A percentile compares a stretch with the other conserved stretches of the same genome.
Conservation (phyloP, 1,140 invertebrate species). For the Gryon sp. region DNA sequence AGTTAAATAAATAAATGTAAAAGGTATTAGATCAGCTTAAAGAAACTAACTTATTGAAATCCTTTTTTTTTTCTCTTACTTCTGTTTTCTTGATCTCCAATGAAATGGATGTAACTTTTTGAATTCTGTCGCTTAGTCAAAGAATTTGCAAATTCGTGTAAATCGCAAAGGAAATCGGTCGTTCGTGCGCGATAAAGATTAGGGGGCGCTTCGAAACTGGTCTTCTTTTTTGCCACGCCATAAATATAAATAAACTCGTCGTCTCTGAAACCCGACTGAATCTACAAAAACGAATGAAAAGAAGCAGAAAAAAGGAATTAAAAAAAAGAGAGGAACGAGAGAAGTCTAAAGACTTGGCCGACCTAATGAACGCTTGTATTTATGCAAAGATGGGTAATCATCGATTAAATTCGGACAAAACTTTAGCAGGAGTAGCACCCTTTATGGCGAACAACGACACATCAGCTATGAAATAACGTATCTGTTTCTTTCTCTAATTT, state of each 20-base stretch:
- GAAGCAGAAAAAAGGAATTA: conserved; percentile 22
- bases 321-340: no score
- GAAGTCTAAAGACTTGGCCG: conserved; percentile 21
- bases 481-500: no score
- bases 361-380: conserved; percentile 47
- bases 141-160: conserved; percentile 63
- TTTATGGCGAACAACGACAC: background rate
- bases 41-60: no score
- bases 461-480: no score
- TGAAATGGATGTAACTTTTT: conserved; percentile 29
- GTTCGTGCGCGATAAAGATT: conserved; percentile 60
- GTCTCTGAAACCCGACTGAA: conserved; percentile 55
- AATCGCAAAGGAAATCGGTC: conserved; percentile 60
- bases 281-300: conserved; percentile 48
- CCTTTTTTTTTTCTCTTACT: background rate
- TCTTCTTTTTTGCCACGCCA: conserved; percentile 57
- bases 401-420: conserved; percentile 29
- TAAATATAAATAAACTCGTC: conserved; percentile 65
- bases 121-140: conserved; percentile 40
- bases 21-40: no score
- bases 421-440: background rate
- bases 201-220: conserved; percentile 56
- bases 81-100: conserved; percentile 16
- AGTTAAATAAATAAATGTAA: no score
- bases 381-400: conserved; percentile 38